Evolutionary conservation across 2,888 invertebrate species (phyloP).

Genomic region (Coleophora flavipennella): DNA sequence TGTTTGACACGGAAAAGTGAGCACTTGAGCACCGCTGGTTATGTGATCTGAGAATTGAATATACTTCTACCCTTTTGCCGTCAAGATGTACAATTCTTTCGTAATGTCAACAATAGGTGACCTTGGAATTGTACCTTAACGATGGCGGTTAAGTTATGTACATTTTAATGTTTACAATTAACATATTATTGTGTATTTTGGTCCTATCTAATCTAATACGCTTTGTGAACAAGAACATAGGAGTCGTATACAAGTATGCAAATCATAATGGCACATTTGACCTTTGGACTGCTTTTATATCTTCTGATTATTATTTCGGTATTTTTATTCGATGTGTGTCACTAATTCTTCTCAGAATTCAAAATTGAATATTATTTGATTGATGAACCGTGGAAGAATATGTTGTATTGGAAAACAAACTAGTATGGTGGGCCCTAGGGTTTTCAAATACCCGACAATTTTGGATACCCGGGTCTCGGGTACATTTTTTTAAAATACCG

Average conservation of each 20-base stretch:
- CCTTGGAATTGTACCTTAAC: not conserved
- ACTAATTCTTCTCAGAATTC: too few species aligned
- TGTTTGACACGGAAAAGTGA: slow-evolving; percentile 30
- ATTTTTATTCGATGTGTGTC: too few species aligned
- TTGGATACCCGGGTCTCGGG: too few species aligned
- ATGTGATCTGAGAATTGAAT: not conserved
- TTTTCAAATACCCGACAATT: too few species aligned
- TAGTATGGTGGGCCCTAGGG: too few species aligned
- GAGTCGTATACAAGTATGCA: slow-evolving; percentile 2
- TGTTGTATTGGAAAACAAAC: too few species aligned
- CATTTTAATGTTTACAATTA: slow-evolving; percentile 6
- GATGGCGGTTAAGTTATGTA: slow-evolving; percentile 4
- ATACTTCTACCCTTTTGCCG: not conserved
- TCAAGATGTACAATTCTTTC: not conserved
- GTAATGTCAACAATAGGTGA: slow-evolving; percentile 1
- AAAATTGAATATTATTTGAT: too few species aligned
- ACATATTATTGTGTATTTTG: slow-evolving; percentile 4
- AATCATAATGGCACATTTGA: slow-evolving; percentile 10
- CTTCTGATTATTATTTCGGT: too few species aligned
- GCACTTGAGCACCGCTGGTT: slow-evolving; percentile 3
- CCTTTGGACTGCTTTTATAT: slow-evolving; percentile 5
- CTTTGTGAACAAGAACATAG: slow-evolving; percentile 4
- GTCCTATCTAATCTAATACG: slow-evolving; percentile 2
- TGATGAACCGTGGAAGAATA: too few species aligned
- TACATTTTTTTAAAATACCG: too few species aligned